Percentiles rank a stretch among this genome's conserved stretches.
These are phyloP conservation scores for Myripristis jacobus DNA, from an alignment of 2,797 vertebrate genomes.

Conservation along the genomic window DNA sequence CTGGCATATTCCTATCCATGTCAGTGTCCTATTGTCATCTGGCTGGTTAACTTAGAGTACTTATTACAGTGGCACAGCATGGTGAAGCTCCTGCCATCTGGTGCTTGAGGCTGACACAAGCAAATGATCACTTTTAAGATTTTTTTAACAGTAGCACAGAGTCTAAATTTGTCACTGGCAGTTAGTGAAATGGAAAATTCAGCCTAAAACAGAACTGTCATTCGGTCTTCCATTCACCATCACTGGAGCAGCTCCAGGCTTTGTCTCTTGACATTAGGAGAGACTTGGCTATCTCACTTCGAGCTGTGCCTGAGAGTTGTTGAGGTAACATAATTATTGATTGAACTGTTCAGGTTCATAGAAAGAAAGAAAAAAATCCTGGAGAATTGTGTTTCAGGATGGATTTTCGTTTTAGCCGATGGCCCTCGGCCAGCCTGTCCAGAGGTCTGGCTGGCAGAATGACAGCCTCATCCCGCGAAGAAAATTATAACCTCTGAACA, in stretches of 20 bases:
- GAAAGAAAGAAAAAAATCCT: too few relatives aligned
- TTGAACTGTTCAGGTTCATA: not conserved
- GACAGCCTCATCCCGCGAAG: constrained; percentile 18
- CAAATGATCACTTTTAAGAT: too few relatives aligned
- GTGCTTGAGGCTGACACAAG: not conserved
- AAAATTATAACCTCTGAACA: constrained; percentile 38
- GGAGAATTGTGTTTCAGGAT: constrained; percentile 6
- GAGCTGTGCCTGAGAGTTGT: not conserved
- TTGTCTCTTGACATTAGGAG: not conserved
- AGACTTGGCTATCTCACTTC: not conserved
- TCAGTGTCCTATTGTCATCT: not conserved
- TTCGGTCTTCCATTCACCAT: not conserved
- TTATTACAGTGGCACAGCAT: too few relatives aligned
- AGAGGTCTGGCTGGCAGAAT: constrained; percentile 30
- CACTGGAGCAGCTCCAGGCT: not conserved
- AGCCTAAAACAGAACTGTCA: not conserved
- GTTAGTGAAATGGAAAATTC: not conserved
- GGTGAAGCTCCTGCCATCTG: not conserved
- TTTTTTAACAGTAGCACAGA: too few relatives aligned
- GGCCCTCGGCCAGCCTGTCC: constrained; percentile 20
- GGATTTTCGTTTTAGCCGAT: constrained; percentile 7
- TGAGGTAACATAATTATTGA: not conserved
- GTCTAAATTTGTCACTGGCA: not conserved
- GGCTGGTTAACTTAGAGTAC: too few relatives aligned
- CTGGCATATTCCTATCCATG: not conserved